A percentile compares a stretch with the other conserved stretches of the same genome.
Evolutionary conservation across 2,113 vertebrate species (phyloP).

Genomic region (Peucedramus taeniatus): DNA sequence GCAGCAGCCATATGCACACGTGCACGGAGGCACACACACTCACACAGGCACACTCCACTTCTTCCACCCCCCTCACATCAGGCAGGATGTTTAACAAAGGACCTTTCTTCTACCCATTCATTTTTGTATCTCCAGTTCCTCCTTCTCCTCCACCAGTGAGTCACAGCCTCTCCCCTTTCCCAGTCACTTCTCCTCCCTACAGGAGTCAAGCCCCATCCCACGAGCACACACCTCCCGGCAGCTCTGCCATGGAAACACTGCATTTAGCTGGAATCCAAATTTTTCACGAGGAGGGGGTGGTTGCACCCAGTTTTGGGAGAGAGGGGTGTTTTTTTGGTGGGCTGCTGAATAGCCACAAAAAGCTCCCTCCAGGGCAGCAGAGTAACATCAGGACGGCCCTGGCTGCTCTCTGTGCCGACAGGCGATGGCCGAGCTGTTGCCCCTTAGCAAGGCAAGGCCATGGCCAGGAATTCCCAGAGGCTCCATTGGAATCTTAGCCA

Average conservation of each 20-base stretch:
- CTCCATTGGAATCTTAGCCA: not conserved
- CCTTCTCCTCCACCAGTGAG: not conserved
- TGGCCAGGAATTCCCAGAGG: not conserved
- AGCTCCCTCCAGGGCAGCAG: not conserved
- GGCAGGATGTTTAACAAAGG: conserved; percentile 21
- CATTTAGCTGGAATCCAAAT: not conserved
- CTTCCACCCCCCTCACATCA: not conserved
- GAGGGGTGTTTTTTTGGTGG: not conserved
- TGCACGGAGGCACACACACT: not conserved
- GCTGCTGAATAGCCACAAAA: not conserved
- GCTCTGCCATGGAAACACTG: not conserved
- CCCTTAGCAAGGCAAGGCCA: not conserved
- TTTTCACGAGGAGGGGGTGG: not conserved
- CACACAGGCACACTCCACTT: not conserved
- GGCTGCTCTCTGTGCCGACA: rapidly evolving
- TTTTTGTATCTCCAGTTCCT: not conserved
- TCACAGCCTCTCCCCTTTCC: conserved; percentile 27
- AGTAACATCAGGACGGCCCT: not conserved
- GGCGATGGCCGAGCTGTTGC: not conserved
- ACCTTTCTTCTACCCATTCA: not conserved
- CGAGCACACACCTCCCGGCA: rapidly evolving
- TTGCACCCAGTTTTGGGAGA: not conserved
- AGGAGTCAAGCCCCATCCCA: not conserved
- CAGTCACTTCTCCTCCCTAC: not conserved
- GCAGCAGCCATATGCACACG: not conserved